Conservation (phyloP, 2,113 vertebrate species). For the Hippocampus mohnikei region DNA sequence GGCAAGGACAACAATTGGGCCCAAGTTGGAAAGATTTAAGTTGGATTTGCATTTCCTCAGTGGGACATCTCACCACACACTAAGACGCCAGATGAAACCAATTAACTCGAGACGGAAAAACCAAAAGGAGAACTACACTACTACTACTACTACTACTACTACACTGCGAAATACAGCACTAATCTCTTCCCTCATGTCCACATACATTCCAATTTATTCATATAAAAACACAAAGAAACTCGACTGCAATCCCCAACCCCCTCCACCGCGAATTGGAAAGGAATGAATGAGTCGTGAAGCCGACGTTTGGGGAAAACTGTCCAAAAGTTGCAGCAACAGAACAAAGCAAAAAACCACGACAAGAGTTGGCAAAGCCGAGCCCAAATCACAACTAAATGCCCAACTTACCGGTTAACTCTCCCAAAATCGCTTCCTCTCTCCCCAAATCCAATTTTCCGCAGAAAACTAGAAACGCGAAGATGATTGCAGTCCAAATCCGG, state of each 20-base stretch:
- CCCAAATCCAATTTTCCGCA: conserved; percentile 48
- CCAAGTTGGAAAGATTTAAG: neutral
- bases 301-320: conserved; percentile 11
- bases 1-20: neutral
- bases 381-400: neutral
- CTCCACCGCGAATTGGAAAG: conserved; percentile 4
- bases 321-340: conserved; percentile 38
- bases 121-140: neutral
- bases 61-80: neutral
- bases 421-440: conserved; percentile 34
- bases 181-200: neutral
- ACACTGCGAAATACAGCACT: neutral
- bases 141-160: neutral
- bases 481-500: conserved; percentile 29
- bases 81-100: conserved; percentile 53
- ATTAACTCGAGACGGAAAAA: conserved; percentile 32
- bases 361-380: neutral
- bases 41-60: neutral
- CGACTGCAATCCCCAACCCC: conserved; percentile 23
- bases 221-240: conserved; percentile 22
- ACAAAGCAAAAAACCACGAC: neutral
- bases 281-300: conserved; percentile 54
- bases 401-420: conserved; percentile 51
- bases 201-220: neutral
- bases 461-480: conserved; percentile 44